Conservation (phyloP, 1,140 invertebrate genomes). For the Akabosia matsudoensis region DNA sequence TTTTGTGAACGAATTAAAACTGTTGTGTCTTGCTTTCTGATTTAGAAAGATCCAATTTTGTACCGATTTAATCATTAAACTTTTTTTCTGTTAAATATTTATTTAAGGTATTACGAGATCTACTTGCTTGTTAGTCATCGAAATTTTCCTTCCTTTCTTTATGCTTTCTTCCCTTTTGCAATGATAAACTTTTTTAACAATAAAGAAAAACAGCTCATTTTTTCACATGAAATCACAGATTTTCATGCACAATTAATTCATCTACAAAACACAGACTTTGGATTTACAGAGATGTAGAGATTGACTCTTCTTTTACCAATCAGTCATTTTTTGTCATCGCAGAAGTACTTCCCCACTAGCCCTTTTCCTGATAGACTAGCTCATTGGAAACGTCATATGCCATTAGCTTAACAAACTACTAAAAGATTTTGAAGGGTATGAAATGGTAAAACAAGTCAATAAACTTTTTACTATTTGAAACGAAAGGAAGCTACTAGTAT, state of each 20-base stretch:
- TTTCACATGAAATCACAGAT: conserved; percentile 39
- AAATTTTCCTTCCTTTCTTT: background rate
- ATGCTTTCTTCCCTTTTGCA: conserved; percentile 2
- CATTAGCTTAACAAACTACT: conserved; percentile 11
- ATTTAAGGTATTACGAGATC: conserved; percentile 18
- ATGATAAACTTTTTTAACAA: background rate
- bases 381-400: conserved; percentile 4
- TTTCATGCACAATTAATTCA: conserved; percentile 10
- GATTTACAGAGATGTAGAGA: background rate
- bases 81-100: conserved; percentile 1
- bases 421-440: background rate
- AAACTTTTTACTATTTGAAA: background rate
- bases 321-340: background rate
- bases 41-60: background rate
- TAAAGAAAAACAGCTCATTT: conserved; percentile 29
- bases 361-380: background rate
- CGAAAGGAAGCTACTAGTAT: background rate
- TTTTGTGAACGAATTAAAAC: no score
- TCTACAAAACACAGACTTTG: background rate
- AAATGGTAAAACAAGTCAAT: background rate
- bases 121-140: conserved; percentile 3
- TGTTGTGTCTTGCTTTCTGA: background rate
- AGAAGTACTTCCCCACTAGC: background rate
- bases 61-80: conserved; percentile 16
- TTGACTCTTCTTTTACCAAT: background rate